Percentiles rank a stretch among this genome's conserved stretches.
These are phyloP conservation scores for Varanus komodoensis DNA, from an alignment of 2,113 vertebrate species.

Conservation along the genomic window DNA sequence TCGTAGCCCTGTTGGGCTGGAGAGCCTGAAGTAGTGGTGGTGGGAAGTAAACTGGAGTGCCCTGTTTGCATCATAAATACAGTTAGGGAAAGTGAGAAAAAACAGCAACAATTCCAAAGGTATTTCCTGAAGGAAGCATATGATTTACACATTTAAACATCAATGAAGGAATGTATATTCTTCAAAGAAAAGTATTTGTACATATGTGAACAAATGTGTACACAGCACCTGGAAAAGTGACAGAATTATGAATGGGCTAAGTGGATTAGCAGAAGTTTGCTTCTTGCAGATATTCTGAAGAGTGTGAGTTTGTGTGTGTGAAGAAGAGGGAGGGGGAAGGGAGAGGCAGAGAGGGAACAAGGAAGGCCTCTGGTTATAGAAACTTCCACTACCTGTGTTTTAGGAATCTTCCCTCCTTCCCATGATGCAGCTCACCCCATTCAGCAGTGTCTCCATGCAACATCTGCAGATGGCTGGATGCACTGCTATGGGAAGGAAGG, in stretches of 20 bases:
- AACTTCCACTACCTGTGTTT: too few species aligned
- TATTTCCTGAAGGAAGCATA: rapidly evolving
- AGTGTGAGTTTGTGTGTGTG: too few species aligned
- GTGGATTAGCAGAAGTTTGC: rapidly evolving
- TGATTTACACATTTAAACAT: not conserved
- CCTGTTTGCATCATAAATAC: constrained; percentile 91
- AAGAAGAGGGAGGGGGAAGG: too few species aligned
- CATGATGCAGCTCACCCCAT: too few species aligned
- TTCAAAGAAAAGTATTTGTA: not conserved
- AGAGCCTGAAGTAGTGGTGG: constrained; percentile 87
- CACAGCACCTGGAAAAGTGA: rapidly evolving
- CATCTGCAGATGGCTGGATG: too few species aligned
- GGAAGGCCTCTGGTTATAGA: too few species aligned
- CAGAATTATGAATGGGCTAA: not conserved
- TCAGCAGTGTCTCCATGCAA: too few species aligned
- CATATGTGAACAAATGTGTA: rapidly evolving
- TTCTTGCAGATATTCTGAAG: not conserved
- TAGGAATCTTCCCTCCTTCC: too few species aligned
- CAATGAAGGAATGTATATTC: not conserved
- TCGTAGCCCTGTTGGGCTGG: constrained; percentile 84
- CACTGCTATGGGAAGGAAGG: too few species aligned
- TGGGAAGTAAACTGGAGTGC: constrained; percentile 91
- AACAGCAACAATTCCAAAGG: constrained; percentile 13
- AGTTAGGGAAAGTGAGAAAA: constrained; percentile 73
- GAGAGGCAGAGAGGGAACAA: too few species aligned